Base-by-base conservation (phyloP, 2,113 vertebrate species). In the Onychostoma macrolepis region DNA sequence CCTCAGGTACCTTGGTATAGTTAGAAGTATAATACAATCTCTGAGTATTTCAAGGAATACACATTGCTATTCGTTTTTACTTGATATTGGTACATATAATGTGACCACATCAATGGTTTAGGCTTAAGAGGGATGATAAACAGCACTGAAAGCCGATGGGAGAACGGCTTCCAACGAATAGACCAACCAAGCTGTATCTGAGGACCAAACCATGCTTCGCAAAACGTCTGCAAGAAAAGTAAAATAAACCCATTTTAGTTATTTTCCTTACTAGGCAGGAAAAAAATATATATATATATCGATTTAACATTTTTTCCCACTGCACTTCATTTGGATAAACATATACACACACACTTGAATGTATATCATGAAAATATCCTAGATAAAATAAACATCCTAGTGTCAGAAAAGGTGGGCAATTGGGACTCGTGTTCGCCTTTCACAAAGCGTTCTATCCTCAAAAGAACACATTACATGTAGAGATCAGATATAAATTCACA, bases 21-120 rank as follows among this genome's bases (percentile, higher is more conserved):
- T 91, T 93, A 92, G 92, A 95, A 94, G 94, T 94, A 92, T 91
- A 94, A 92, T 95, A 95, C 95, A 96, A 95, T 94, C 94, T 93
- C 93, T 92, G 91, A 93, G 91, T 93, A 91, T 91, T 93, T 92
- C 87, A 58, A 92, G 91, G 89, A 93, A 94, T 93, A 95, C 91
- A 94, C 92, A 91, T 90, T 90, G 84, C 85, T 85, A 86, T 83
- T 86, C 72, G 56, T 67, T 90, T 93, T 92, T 17, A 17, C 88
- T 93, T 17, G 90, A 93, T 91, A 93, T 94, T 93, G 94, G 92
- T 94, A 94, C 94, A 95, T 95, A 94, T 92, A 94, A 92, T 90
- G 93, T 92, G 93, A 89, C 87, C 92, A 95, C 93, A 90, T 93
- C 88, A 92, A 94, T 92, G 75, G 83, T 89, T 91, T 91, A 91